Conservation (phyloP, 2,888 invertebrate species). For the Tiphia femorata region DNA sequence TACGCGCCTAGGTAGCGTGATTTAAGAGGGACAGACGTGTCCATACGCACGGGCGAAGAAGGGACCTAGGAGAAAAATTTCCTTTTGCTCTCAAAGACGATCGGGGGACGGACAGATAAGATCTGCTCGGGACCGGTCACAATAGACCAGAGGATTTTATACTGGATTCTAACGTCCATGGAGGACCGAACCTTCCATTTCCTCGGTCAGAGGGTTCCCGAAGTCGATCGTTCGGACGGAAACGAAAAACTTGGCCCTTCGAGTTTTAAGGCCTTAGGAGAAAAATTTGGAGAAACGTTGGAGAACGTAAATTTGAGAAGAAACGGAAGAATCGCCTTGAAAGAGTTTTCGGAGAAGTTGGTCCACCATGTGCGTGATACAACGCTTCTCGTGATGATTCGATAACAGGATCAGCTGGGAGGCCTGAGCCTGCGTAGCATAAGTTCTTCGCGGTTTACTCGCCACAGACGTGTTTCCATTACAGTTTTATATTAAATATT, state of each 20-base stretch:
- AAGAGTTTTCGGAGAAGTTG: too few relatives aligned
- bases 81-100: slow-evolving; percentile 29
- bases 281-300: too few relatives aligned
- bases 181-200: slow-evolving; percentile 23
- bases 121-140: slow-evolving; percentile 35
- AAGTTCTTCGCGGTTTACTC: too few relatives aligned
- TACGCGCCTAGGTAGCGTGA: slow-evolving; percentile 42
- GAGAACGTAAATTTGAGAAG: too few relatives aligned
- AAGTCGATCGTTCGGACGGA: not conserved
- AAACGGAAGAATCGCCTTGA: too few relatives aligned
- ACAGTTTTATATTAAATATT: too few relatives aligned
- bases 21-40: slow-evolving; percentile 51
- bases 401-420: too few relatives aligned
- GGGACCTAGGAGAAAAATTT: slow-evolving; percentile 12
- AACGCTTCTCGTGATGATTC: too few relatives aligned
- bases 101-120: slow-evolving; percentile 37
- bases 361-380: too few relatives aligned
- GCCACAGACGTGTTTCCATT: too few relatives aligned
- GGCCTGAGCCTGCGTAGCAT: too few relatives aligned
- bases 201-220: slow-evolving; percentile 21
- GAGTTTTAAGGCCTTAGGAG: too few relatives aligned
- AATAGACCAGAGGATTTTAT: slow-evolving; percentile 34
- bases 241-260: not conserved
- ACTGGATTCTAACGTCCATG: slow-evolving; percentile 22
- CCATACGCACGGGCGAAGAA: slow-evolving; percentile 26